Evolutionary conservation across 2,113 vertebrate genomes (phyloP).

Genomic region (Nipponia nippon): DNA sequence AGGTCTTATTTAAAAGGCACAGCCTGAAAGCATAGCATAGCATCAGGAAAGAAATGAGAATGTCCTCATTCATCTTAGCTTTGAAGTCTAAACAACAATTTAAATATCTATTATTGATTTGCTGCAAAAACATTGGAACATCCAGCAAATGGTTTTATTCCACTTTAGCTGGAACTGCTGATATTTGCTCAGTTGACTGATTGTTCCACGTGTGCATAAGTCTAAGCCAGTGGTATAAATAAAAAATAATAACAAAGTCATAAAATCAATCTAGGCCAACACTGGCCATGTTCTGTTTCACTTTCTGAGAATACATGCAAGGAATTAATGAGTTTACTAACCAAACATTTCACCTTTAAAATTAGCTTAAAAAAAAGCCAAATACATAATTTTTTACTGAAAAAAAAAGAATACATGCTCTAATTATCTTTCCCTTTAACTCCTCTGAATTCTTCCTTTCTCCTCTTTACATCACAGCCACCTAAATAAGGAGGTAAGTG

Average conservation of each 20-base stretch:
- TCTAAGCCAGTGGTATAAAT: not conserved
- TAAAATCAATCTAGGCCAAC: not conserved
- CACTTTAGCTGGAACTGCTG: not conserved
- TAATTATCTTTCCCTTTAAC: not conserved
- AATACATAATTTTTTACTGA: not conserved
- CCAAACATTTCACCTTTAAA: not conserved
- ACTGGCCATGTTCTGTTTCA: not conserved
- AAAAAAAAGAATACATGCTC: not conserved
- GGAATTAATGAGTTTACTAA: not conserved
- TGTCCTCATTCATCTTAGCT: not conserved
- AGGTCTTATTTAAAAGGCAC: not conserved
- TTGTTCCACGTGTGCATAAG: not conserved
- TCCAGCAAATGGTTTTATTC: not conserved
- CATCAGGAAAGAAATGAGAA: not conserved
- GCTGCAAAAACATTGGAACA: not conserved
- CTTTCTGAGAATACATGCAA: not conserved
- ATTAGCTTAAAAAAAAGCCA: not conserved
- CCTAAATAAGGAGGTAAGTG: not conserved
- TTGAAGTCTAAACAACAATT: not conserved
- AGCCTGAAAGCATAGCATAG: not conserved
- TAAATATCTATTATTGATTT: constrained; percentile 4
- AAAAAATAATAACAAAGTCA: not conserved
- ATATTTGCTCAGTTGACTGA: not conserved
- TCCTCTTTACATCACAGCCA: not conserved
- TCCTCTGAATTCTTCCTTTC: not conserved